phyloP scores from a whole-genome alignment of 2,888 invertebrate genomes.

The Ornithoptera alexandrae region DNA sequence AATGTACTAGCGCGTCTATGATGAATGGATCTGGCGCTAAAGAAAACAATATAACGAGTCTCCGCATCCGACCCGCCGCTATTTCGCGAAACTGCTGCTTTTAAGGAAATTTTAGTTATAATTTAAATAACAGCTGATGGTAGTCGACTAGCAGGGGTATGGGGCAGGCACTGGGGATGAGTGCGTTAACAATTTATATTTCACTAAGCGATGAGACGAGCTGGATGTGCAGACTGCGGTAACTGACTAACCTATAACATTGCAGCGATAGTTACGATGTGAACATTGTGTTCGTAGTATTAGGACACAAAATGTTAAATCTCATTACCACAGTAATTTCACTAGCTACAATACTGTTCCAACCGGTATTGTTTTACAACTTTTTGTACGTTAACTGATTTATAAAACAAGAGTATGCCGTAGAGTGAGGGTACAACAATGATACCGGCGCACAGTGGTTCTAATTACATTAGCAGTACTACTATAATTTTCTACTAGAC shows the following conservation, averaged over 20 bases:
- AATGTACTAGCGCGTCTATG: slow-evolving; percentile 31
- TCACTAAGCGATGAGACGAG: not conserved
- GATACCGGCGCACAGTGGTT: slow-evolving; percentile 1
- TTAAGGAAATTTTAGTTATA: slow-evolving; percentile 23
- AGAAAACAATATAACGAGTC: slow-evolving; percentile 33
- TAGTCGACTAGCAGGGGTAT: slow-evolving; percentile 11
- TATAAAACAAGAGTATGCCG: not conserved
- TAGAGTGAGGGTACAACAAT: not conserved
- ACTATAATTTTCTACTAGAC: slow-evolving; percentile 28
- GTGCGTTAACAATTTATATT: not conserved
- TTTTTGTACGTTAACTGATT: not conserved
- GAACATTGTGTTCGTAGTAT: too few relatives aligned
- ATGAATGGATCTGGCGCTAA: slow-evolving; percentile 33
- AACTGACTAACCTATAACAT: too few relatives aligned
- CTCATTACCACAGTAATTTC: too few relatives aligned
- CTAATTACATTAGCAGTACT: slow-evolving; percentile 30
- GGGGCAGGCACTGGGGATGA: slow-evolving; percentile 5
- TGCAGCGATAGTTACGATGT: too few relatives aligned
- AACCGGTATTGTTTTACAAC: too few relatives aligned
- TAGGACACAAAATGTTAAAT: too few relatives aligned
- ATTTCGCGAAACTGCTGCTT: slow-evolving; percentile 15
- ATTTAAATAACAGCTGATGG: slow-evolving; percentile 26
- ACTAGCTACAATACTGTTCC: too few relatives aligned
- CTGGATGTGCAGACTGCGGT: too few relatives aligned
- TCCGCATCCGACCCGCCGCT: slow-evolving; percentile 2